These are phyloP conservation scores for Phasianus colchicus DNA, from an alignment of 2,113 vertebrate species.

Conservation along the genomic window DNA sequence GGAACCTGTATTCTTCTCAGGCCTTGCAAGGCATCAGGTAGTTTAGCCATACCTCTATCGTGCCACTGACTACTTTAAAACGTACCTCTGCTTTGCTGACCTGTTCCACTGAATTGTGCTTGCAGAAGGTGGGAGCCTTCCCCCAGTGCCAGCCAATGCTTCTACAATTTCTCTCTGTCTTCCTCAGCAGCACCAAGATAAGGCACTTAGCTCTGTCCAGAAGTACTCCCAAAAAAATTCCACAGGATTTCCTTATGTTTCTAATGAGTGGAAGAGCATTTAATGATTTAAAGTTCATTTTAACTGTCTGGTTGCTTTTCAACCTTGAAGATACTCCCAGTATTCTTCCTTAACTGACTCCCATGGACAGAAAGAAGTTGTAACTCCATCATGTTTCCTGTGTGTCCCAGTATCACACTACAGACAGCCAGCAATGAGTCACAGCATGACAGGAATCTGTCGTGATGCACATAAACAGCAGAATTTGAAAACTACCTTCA, in stretches of 20 bases:
- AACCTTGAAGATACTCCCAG: neutral
- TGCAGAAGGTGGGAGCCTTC: neutral
- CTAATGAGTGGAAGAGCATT: neutral
- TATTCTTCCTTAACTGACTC: neutral
- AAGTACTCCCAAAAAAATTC: neutral
- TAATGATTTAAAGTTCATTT: neutral
- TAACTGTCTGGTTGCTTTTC: neutral
- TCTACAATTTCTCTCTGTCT: neutral
- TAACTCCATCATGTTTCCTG: neutral
- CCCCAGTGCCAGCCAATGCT: neutral
- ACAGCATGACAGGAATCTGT: neutral
- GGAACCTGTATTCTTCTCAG: neutral
- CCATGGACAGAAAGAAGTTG: neutral
- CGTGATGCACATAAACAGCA: neutral
- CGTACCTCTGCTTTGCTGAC: fast-evolving
- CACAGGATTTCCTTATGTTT: neutral
- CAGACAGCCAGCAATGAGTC: fast-evolving
- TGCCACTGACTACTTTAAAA: neutral
- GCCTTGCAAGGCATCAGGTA: neutral
- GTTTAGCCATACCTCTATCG: neutral
- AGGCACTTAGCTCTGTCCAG: neutral
- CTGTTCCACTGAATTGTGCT: neutral
- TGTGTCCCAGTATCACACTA: neutral
- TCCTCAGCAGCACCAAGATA: neutral
- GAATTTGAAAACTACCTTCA: neutral